These are phyloP conservation scores for Xenopus borealis DNA, from an alignment of 2,113 vertebrate species.

Conservation along the genomic window DNA sequence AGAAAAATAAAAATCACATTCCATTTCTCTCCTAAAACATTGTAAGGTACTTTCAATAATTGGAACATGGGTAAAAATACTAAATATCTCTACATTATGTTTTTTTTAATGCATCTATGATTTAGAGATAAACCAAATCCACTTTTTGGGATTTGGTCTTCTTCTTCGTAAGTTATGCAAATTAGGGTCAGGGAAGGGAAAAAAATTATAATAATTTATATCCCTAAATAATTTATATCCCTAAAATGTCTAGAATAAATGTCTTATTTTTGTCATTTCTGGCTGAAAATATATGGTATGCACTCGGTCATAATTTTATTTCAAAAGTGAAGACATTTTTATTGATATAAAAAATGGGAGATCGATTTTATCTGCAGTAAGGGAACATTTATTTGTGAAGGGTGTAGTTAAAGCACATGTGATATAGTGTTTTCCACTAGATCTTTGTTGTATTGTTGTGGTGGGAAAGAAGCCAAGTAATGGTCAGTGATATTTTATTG, in stretches of 20 bases:
- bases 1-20: no score
- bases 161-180: no score
- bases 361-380: conserved; percentile 47
- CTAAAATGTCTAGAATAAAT: conserved; percentile 34
- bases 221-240: conserved; percentile 29
- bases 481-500: conserved; percentile 45
- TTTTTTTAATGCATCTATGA: no score
- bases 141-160: no score
- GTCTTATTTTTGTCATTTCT: conserved; percentile 45
- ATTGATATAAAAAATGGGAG: conserved; percentile 45
- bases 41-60: no score
- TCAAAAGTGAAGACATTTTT: conserved; percentile 47
- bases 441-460: conserved; percentile 45
- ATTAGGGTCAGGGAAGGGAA: no score
- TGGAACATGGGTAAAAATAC: no score
- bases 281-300: conserved; percentile 43
- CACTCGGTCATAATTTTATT: conserved; percentile 45
- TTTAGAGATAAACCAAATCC: no score
- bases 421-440: conserved; percentile 46
- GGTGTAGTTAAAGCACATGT: conserved; percentile 43
- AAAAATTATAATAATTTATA: no score
- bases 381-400: conserved; percentile 46
- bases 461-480: conserved; percentile 43
- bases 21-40: no score
- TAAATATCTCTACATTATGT: no score